These are phyloP conservation scores for Darevskia mixta DNA, from an alignment of 2,797 vertebrate species.

Conservation along the genomic window DNA sequence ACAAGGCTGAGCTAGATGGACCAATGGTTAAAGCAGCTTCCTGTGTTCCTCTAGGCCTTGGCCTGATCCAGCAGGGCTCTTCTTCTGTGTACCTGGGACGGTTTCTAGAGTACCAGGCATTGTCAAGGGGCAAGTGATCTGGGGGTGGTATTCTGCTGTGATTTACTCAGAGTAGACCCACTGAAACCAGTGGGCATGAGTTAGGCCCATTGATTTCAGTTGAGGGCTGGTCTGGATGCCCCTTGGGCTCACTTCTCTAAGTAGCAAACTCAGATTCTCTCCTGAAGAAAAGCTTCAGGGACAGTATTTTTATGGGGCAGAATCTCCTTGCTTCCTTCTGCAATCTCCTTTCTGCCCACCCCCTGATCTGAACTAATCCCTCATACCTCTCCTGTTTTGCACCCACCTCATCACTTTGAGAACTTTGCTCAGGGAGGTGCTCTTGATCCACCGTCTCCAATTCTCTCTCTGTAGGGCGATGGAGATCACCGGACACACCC, in stretches of 20 bases:
- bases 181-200: no score
- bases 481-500: conserved; percentile 77
- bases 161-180: no score
- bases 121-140: neutral
- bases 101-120: no score
- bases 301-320: neutral
- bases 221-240: no score
- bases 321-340: neutral
- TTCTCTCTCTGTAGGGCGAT: conserved; percentile 79
- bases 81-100: neutral
- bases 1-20: no score
- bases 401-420: neutral
- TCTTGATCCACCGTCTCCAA: neutral
- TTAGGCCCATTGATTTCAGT: no score
- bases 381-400: neutral
- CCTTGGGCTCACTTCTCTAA: neutral
- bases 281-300: neutral
- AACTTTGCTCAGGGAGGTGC: neutral
- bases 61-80: neutral
- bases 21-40: no score
- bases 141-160: no score
- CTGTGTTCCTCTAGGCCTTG: neutral
- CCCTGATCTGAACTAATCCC: neutral
- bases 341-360: neutral
- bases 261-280: neutral